Percentiles rank a stretch among this genome's conserved stretches.
phyloP scores from a whole-genome alignment of 2,797 vertebrate genomes.

The Cynodonichthys magdalenae region DNA sequence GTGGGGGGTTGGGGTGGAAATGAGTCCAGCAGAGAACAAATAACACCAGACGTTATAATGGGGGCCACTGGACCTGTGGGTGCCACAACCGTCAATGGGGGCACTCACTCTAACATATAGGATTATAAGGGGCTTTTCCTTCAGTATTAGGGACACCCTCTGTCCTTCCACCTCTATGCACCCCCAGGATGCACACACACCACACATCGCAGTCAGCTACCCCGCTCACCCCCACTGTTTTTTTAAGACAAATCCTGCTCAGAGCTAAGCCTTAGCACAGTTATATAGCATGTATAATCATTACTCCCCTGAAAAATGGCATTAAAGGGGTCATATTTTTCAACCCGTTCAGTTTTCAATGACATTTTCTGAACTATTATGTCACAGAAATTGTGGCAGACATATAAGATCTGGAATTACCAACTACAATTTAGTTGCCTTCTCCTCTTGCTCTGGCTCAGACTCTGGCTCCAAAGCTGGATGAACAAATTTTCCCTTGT shows the following conservation, averaged over 20 bases:
- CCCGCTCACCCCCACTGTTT: constrained; percentile 32
- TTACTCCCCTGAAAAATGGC: constrained; percentile 21
- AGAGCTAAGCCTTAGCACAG: constrained; percentile 32
- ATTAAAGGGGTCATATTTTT: background rate
- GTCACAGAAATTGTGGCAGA: no score
- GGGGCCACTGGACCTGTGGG: constrained; percentile 10
- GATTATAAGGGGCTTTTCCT: constrained; percentile 77
- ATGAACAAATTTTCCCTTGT: no score
- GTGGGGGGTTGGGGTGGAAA: constrained; percentile 15
- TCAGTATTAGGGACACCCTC: constrained; percentile 74
- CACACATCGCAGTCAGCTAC: constrained; percentile 24
- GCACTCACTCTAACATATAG: constrained; percentile 54
- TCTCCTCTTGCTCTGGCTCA: no score
- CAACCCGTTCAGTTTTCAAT: no score
- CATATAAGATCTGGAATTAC: no score
- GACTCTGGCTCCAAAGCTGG: no score
- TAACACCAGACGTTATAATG: constrained; percentile 57
- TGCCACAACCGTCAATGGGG: constrained; percentile 48
- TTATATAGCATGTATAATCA: constrained; percentile 7
- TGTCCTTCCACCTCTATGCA: constrained; percentile 51
- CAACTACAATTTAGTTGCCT: no score
- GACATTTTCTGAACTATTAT: no score
- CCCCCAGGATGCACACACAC: constrained; percentile 36
- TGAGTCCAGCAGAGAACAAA: constrained; percentile 35
- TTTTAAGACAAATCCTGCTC: constrained; percentile 34